Evolutionary conservation across 1,140 invertebrate species (phyloP), one percentile per base, ranked within the genome.

Genomic region (Drosophila chauvacae): DNA sequence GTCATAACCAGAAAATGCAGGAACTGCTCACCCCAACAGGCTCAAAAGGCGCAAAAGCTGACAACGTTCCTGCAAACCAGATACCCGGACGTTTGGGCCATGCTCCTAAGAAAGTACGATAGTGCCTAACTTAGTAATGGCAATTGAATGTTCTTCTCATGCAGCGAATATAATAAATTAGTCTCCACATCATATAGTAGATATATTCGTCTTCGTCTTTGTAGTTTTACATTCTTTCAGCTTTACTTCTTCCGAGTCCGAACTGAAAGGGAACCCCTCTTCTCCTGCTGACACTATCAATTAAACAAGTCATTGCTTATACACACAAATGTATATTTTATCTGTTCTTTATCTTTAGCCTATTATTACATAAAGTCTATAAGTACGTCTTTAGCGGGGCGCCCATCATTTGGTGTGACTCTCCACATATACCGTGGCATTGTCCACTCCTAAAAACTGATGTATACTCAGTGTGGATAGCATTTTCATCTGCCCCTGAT

Each of bases 21-120:
- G 44, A 91, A 93, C 62, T 94, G 93, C 73, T 92, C 93, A n/a
- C 80, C 92, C 2, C 90, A 92, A 62, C 93, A 94, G 71, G 77
- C 93, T 7, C 91, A 92, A 37, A 93, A 93, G 90, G 93, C 93
- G 3, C 93, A 93, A 76, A 92, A 93, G 62, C 79, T 94, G 23
- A 93, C 93, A 6, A 14, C 92, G 35, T 94, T 93, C 68, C 91
- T 94, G 33, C 93, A 94, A 85, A 91, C 87, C 5, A 93, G 93
- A 66, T 94, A 94, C 87, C 93, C 93, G 11, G 92, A 93, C 65
- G 93, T 93, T 42, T 94, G 93, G 93, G 93, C 92, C 7, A 93
- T 93, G 77, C 83, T 94, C 37, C 81, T 94, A n/a, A 63, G 93
- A 62, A 94, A 94, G 90, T 94, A 94, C 42, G 79, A 90, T 41